Percentiles rank a stretch among this genome's conserved stretches.
Conservation (phyloP, 1,140 invertebrate genomes). For the Drosophila triauraria region DNA sequence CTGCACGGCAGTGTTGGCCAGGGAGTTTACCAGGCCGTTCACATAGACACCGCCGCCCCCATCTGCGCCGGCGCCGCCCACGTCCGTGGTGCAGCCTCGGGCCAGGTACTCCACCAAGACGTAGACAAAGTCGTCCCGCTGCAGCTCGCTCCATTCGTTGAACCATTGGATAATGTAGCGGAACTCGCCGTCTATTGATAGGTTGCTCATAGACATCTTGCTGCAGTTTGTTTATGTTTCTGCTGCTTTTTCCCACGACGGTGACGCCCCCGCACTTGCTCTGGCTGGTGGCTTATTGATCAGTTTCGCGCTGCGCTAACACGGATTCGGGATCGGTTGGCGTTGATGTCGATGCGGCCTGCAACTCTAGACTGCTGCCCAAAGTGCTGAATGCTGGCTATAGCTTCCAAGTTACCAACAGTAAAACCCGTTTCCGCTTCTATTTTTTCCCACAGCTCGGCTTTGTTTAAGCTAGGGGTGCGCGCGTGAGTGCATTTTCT, state of each 20-base stretch:
- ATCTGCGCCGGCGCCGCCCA: slow-evolving; percentile 19
- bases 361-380: slow-evolving; percentile 31
- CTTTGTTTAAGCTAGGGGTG: slow-evolving; percentile 44
- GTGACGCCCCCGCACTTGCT: slow-evolving; percentile 33
- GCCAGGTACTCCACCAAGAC: slow-evolving; percentile 90
- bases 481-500: background rate
- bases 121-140: slow-evolving; percentile 93
- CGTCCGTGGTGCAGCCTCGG: slow-evolving; percentile 84
- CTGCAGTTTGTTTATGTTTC: slow-evolving; percentile 32
- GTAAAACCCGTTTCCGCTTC: slow-evolving; percentile 61
- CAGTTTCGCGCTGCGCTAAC: slow-evolving; percentile 17
- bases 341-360: slow-evolving; percentile 32
- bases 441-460: slow-evolving; percentile 55
- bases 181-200: slow-evolving; percentile 88
- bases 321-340: slow-evolving; percentile 6
- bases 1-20: slow-evolving; percentile 89
- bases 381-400: slow-evolving; percentile 25
- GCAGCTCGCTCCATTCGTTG: slow-evolving; percentile 94
- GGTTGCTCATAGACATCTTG: slow-evolving; percentile 79
- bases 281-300: slow-evolving; percentile 7
- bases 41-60: slow-evolving; percentile 86
- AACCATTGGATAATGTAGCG: slow-evolving; percentile 94
- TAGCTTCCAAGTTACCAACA: slow-evolving; percentile 61
- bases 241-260: slow-evolving; percentile 32
- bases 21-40: slow-evolving; percentile 90